Conservation (phyloP, 1,140 invertebrate genomes). For the Stegodyphus dumicola region DNA sequence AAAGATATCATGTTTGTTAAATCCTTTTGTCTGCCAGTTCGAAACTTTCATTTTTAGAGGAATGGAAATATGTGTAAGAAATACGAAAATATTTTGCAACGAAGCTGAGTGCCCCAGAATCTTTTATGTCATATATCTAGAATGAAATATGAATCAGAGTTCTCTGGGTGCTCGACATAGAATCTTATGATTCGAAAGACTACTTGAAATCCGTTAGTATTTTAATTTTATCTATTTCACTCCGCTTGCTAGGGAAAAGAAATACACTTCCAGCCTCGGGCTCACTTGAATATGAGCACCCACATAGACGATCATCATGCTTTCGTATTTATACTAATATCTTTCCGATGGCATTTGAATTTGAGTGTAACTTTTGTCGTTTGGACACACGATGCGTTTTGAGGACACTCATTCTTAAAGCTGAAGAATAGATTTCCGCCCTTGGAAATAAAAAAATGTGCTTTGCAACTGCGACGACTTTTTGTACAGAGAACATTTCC, state of each 20-base stretch:
- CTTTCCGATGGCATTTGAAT: conserved; percentile 57
- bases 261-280: conserved; percentile 22
- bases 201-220: conserved; percentile 11
- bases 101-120: no score
- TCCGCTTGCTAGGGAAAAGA: conserved; percentile 38
- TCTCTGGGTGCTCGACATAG: not conserved
- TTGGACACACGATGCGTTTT: conserved; percentile 56
- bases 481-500: conserved; percentile 43
- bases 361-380: conserved; percentile 57
- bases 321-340: conserved; percentile 58
- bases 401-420: conserved; percentile 50
- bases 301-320: conserved; percentile 53
- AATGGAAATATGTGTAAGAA: no score
- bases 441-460: conserved; percentile 38
- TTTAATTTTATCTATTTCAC: conserved; percentile 51
- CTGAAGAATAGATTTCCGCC: conserved; percentile 59
- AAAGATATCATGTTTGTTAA: no score
- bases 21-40: no score
- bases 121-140: not conserved
- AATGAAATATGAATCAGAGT: not conserved
- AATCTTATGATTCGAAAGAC: not conserved
- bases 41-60: no score
- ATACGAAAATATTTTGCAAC: no score
- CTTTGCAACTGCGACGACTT: conserved; percentile 56
- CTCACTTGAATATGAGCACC: conserved; percentile 28